Evolutionary conservation across 2,113 vertebrate genomes (phyloP), one percentile per base, ranked within the genome.

Genomic region (Cyrtonyx montezumae): DNA sequence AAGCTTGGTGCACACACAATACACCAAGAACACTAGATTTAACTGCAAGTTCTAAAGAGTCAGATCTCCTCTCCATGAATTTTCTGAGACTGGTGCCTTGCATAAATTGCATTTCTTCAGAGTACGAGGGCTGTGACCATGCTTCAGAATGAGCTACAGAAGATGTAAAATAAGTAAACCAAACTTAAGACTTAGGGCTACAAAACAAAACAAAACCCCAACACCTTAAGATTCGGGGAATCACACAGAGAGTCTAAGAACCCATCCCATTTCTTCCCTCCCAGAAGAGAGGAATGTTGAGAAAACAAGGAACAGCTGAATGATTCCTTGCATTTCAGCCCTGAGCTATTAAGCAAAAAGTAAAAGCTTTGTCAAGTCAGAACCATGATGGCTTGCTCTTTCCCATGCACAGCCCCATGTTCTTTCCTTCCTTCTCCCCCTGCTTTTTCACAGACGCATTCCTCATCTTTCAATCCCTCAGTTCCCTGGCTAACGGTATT

Each of bases 331-430:
- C 40, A 59, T 37, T 87, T 79, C 56, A 77, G 25, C 22, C 68
- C 55, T 77, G 56, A 40, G 46, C 34, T 90, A 51, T 25, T 67
- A 63, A 78, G 46, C 20, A 75, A 73, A 89, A 68, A 83, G 7
- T n/a, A 32, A 94, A 89, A 80, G 63, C 40, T 0, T 13, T 7
- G 4, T 58, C 67, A 79, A 22, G 43, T n/a, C 48, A 65, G 43
- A 85, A 84, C 5, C 46, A 67, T 28, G 65, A 34, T 80, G 23
- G 55, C 6, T 0, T 20, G 10, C 34, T 85, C 11, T 32, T 40
- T 87, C 36, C 34, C 0, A 0, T n/a, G 7, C 19, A 36, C 71
- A 87, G 30, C 22, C 20, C 34, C 7, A 9, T 4, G 15, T 13
- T 79, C 20, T 91, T 66, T 61, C 34, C n/a, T 91, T 84, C 21